These are phyloP conservation scores for Diprion similis DNA, from an alignment of 1,140 invertebrate species.

Conservation along the genomic window DNA sequence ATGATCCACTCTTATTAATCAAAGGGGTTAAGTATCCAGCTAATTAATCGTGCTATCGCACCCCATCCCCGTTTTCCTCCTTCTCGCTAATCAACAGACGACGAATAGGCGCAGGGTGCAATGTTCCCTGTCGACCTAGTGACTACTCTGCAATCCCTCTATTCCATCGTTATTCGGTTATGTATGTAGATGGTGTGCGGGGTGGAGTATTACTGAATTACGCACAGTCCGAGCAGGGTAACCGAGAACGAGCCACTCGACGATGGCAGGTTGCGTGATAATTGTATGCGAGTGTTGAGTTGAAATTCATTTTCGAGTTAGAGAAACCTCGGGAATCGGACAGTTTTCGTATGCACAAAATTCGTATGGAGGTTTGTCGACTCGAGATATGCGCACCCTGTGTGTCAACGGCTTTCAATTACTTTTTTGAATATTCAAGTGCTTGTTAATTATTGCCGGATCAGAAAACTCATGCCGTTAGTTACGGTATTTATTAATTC, in stretches of 20 bases:
- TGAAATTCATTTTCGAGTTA: too few species aligned
- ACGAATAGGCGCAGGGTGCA: conserved; percentile 22
- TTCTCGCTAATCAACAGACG: too few species aligned
- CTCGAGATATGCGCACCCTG: too few species aligned
- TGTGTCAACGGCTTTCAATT: too few species aligned
- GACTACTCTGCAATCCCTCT: conserved; percentile 30
- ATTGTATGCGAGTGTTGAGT: too few species aligned
- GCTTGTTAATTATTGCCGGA: too few species aligned
- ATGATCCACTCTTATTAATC: not conserved
- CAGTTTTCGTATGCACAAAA: too few species aligned
- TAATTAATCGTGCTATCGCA: conserved; percentile 10
- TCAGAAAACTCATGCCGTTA: too few species aligned
- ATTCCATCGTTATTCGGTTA: conserved; percentile 52
- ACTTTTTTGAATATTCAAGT: too few species aligned
- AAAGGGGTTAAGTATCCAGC: conserved; percentile 4
- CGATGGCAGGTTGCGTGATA: conserved; percentile 37
- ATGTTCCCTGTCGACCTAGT: conserved; percentile 24
- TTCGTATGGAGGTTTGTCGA: too few species aligned
- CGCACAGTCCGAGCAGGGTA: conserved; percentile 54
- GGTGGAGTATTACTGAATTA: conserved; percentile 58
- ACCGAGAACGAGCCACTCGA: conserved; percentile 58
- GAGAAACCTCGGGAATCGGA: too few species aligned
- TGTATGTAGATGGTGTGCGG: conserved; percentile 54
- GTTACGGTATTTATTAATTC: too few species aligned
- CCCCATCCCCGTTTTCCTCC: not conserved